Evolutionary conservation across 92 coral and sea anemone genomes (phyloP).

Genomic region (Montipora capitata): DNA sequence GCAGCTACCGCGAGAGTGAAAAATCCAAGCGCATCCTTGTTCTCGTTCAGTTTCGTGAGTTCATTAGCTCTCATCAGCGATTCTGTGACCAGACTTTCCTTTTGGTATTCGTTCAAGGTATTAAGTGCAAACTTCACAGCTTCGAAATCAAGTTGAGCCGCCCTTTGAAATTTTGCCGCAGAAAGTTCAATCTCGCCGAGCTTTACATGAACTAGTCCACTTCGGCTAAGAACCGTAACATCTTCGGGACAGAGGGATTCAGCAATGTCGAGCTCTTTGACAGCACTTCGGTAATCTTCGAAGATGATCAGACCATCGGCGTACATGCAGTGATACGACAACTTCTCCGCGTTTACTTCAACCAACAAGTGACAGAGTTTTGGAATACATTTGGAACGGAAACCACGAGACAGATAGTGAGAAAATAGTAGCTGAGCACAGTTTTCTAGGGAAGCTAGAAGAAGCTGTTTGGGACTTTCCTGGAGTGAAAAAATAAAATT

Average conservation of each 20-base stretch:
- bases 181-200: conserved; percentile 76
- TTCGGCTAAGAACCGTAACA: conserved; percentile 83
- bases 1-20: conserved; percentile 79
- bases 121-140: conserved; percentile 74
- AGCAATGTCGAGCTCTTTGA: conserved; percentile 81
- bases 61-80: conserved; percentile 77
- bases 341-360: conserved; percentile 60
- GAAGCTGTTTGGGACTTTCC: conserved; percentile 58
- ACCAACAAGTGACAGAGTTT: conserved; percentile 87
- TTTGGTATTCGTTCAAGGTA: conserved; percentile 81
- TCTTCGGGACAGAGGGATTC: conserved; percentile 78
- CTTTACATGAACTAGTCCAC: conserved; percentile 88
- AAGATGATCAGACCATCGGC: conserved; percentile 90
- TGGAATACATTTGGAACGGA: conserved; percentile 80
- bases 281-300: conserved; percentile 85
- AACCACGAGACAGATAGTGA: conserved; percentile 73
- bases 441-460: conserved; percentile 78
- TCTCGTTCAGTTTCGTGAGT: conserved; percentile 50
- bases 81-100: conserved; percentile 61
- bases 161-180: conserved; percentile 73
- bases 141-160: conserved; percentile 76
- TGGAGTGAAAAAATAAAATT: conserved; percentile 76
- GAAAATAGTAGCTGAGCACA: conserved; percentile 88
- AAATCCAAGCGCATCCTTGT: conserved; percentile 78
- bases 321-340: conserved; percentile 82